Base-by-base conservation (phyloP, 1,140 invertebrate genomes). In the Trichonephila clavata region DNA sequence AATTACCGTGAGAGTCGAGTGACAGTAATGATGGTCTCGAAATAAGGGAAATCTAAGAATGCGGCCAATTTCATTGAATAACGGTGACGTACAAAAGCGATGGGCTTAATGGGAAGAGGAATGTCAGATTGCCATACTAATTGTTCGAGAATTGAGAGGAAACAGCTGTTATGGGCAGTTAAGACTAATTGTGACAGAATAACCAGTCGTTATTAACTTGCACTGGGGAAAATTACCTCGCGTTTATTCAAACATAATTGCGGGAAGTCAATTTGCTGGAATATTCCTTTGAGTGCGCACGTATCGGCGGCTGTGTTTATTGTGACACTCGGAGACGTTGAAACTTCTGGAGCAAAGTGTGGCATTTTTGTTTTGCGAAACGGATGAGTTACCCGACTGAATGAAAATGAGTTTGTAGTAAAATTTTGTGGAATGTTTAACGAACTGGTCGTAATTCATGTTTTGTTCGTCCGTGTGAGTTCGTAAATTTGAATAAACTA, bases 111-210 rank as follows among this genome's bases (percentile, higher is more conserved):
- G 27, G 32, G 27, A 39, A 27, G 16, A 18, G 71, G 71, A 77
- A 77, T 77, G 71, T 77, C 71, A 77, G 71, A 77, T 18, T 77
- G 27, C 71, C 71, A 16, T 39, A 14, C 71, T 77, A 77, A 77
- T 77, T 77, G 71, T 32, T 77, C 27, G 71, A 39, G 71, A 77
- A 77, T 77, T 16, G 71, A 77, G 71, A 77, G 71, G 71, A 77
- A 77, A 77, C 71, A 77, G 71, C 71, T 77, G 71, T 77, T 77
- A 77, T 77, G 7, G 71, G 27, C 71, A 77, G 71, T 77, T 77
- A 77, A 39, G 71, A 77, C 32, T 77, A 77, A 77, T 77, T 77
- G 71, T 77, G 71, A 77, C 71, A 77, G 71, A 77, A 32, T 77
- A 77, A 20, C 71, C 16, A 77, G 10, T 77, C 71, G 71, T 77